These are phyloP conservation scores for Drosophila carrolli DNA, from an alignment of 1,140 invertebrate genomes.

Conservation along the genomic window DNA sequence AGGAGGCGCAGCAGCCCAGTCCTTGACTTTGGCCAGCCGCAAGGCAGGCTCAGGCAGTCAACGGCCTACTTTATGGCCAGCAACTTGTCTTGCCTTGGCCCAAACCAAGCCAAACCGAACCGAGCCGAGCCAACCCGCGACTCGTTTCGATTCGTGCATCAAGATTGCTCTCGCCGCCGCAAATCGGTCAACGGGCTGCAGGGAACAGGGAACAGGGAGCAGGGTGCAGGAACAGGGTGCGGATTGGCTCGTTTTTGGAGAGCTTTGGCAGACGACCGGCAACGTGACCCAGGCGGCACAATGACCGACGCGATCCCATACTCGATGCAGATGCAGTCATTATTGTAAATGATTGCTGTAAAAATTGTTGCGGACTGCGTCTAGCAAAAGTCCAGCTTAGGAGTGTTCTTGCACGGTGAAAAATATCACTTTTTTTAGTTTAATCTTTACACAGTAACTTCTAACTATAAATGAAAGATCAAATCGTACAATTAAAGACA, in stretches of 20 bases:
- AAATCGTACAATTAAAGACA: too few relatives aligned
- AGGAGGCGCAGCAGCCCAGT: constrained; percentile 33
- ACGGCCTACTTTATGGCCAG: constrained; percentile 78
- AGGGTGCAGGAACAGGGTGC: neutral
- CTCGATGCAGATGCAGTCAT: constrained; percentile 59
- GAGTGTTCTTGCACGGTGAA: constrained; percentile 26
- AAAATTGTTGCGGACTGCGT: constrained; percentile 62
- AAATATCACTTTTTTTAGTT: too few relatives aligned
- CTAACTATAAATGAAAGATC: too few relatives aligned
- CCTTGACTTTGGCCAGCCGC: constrained; percentile 76
- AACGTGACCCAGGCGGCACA: constrained; percentile 76
- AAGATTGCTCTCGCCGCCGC: constrained; percentile 61
- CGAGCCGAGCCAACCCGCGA: constrained; percentile 16
- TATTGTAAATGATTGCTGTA: constrained; percentile 83
- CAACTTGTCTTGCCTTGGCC: constrained; percentile 27
- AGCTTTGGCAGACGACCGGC: constrained; percentile 26
- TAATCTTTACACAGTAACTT: too few relatives aligned
- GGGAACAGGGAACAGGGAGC: constrained; percentile 40
- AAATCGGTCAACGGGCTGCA: constrained; percentile 71
- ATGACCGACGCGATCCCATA: constrained; percentile 55
- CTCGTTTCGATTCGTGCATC: constrained; percentile 76
- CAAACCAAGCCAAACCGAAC: constrained; percentile 10
- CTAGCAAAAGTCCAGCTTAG: constrained; percentile 39
- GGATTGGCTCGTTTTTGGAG: constrained; percentile 11
- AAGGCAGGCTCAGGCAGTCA: constrained; percentile 56